Evolutionary conservation across 2,888 invertebrate genomes (phyloP).

Genomic region (Blastobasis lacticolella): DNA sequence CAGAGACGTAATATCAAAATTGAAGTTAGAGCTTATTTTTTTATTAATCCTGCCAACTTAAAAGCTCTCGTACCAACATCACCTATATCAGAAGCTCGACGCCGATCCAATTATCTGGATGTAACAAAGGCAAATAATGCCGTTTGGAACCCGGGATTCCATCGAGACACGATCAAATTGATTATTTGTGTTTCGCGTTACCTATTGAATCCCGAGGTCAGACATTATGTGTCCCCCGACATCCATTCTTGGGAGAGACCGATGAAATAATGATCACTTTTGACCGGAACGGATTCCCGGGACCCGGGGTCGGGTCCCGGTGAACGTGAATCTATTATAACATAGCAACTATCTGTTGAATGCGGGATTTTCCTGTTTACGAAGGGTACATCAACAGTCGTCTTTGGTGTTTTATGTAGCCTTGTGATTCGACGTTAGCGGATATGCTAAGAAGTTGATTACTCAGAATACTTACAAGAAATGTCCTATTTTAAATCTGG

Average conservation of each 20-base stretch:
- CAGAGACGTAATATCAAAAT: no score
- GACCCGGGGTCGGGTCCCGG: constrained; percentile 21
- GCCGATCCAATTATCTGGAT: background rate
- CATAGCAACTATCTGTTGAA: constrained; percentile 51
- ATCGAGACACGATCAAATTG: background rate
- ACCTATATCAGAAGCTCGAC: no score
- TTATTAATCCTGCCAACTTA: no score
- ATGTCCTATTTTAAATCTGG: no score
- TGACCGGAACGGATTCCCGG: constrained; percentile 16
- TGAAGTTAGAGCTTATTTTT: no score
- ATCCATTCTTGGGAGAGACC: constrained; percentile 26
- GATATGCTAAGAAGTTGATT: no score
- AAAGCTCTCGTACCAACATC: no score
- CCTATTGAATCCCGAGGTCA: constrained; percentile 5
- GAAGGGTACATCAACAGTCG: no score
- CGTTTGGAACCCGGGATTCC: no score
- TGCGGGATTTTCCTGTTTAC: constrained; percentile 12
- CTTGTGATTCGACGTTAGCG: no score
- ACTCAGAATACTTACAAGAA: no score
- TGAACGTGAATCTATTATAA: constrained; percentile 43
- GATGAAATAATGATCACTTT: constrained; percentile 57
- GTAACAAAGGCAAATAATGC: background rate
- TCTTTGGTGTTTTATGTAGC: no score
- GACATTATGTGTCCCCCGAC: constrained; percentile 48
- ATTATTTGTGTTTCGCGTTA: background rate